Evolutionary conservation across 1,140 invertebrate species (phyloP).

Genomic region (Drosophila bifasciata): DNA sequence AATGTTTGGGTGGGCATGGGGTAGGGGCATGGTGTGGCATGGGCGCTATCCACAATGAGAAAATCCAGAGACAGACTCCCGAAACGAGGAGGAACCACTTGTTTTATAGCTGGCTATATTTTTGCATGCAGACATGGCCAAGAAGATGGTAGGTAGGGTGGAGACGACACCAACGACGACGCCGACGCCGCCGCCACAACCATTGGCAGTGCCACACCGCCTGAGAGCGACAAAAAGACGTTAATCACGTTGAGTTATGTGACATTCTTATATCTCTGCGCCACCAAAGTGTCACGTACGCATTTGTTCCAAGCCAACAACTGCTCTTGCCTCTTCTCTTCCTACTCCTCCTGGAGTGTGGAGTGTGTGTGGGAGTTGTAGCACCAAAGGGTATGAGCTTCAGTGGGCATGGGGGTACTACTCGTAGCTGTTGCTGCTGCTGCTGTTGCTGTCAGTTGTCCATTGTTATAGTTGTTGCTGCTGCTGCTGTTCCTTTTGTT

Average conservation of each 20-base stretch:
- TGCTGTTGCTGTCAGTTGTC: constrained; percentile 51
- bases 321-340: constrained; percentile 5
- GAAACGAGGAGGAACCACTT: constrained; percentile 50
- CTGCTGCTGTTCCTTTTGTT: constrained; percentile 45
- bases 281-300: constrained; percentile 82
- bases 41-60: constrained; percentile 20
- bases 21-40: neutral
- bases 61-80: constrained; percentile 35
- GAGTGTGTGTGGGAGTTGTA: constrained; percentile 5
- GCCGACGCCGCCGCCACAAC: too few relatives aligned
- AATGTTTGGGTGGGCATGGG: neutral
- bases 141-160: neutral
- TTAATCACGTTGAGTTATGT: constrained; percentile 82
- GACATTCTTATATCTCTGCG: constrained; percentile 79
- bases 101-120: constrained; percentile 75
- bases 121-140: constrained; percentile 52
- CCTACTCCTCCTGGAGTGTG: neutral
- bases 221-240: constrained; percentile 69
- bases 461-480: constrained; percentile 43
- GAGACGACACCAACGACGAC: constrained; percentile 10
- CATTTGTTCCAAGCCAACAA: constrained; percentile 70
- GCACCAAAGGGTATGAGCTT: neutral
- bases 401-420: constrained; percentile 8
- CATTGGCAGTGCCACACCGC: too few relatives aligned
- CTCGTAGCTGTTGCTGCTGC: constrained; percentile 2